phyloP scores from a whole-genome alignment of 2,888 invertebrate species.

The Lithophane ornitopus region DNA sequence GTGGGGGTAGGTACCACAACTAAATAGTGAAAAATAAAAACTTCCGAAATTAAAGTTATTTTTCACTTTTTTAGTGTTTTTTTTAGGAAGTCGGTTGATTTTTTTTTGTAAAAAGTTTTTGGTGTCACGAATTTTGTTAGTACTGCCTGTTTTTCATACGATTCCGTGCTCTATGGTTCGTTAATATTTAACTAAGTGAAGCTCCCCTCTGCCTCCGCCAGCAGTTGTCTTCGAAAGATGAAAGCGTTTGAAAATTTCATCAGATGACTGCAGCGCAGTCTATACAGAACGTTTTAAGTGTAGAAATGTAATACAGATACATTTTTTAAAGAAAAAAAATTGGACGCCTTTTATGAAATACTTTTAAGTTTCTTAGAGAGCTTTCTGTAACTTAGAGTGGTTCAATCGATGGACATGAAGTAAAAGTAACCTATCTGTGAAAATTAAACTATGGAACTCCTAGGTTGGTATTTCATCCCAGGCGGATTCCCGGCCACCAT shows the following conservation, averaged over 20 bases:
- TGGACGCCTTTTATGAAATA: neutral
- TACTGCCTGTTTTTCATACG: neutral
- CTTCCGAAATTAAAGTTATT: too few relatives aligned
- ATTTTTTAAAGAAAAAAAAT: neutral
- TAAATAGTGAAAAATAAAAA: too few relatives aligned
- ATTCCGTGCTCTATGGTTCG: constrained; percentile 5
- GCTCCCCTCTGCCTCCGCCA: neutral
- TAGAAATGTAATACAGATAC: constrained; percentile 13
- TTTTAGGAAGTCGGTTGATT: too few relatives aligned
- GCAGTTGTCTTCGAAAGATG: constrained; percentile 25
- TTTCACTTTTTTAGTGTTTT: too few relatives aligned
- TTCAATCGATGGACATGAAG: neutral
- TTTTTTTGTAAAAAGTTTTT: too few relatives aligned
- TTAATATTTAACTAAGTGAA: constrained; percentile 48
- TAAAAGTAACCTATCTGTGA: too few relatives aligned
- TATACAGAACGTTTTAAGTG: constrained; percentile 1
- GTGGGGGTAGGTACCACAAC: too few relatives aligned
- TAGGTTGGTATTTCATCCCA: too few relatives aligned
- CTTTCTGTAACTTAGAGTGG: neutral
- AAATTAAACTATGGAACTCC: too few relatives aligned
- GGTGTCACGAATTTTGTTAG: neutral
- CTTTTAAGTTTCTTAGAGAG: constrained; percentile 4
- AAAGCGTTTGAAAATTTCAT: constrained; percentile 49
- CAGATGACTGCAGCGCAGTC: constrained; percentile 31
- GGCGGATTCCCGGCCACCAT: too few relatives aligned